Conservation (phyloP, 2,113 vertebrate genomes). For the Podarcis cretensis region DNA sequence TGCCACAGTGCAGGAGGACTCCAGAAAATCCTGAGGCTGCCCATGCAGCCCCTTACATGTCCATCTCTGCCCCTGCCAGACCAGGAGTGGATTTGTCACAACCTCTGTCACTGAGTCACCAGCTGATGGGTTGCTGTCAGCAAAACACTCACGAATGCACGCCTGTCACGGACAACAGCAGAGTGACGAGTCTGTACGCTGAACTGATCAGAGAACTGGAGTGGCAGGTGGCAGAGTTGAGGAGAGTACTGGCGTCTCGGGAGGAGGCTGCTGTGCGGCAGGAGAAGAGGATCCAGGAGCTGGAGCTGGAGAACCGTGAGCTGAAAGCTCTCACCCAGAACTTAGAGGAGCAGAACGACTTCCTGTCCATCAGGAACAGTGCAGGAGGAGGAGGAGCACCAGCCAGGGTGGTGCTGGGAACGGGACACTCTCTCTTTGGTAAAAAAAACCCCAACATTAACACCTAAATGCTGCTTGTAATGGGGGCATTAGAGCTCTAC, state of each 20-base stretch:
- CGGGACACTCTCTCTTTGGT: slow-evolving; percentile 6
- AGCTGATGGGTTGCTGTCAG: neutral
- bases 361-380: slow-evolving; percentile 22
- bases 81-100: neutral
- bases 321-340: slow-evolving; percentile 37
- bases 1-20: neutral
- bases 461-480: accelerated
- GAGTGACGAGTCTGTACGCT: slow-evolving; percentile 40
- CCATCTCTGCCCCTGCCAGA: neutral
- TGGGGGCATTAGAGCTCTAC: neutral
- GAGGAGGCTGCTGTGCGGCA: slow-evolving; percentile 8
- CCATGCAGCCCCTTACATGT: neutral
- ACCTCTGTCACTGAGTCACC: neutral
- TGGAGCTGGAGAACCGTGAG: slow-evolving; percentile 48
- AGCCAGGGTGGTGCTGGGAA: neutral
- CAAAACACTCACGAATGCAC: neutral
- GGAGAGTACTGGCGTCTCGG: slow-evolving; percentile 14
- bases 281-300: slow-evolving; percentile 40
- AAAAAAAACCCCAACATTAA: no score
- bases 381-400: neutral
- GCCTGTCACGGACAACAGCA: neutral
- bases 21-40: neutral
- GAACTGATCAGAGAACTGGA: slow-evolving; percentile 55
- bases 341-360: slow-evolving; percentile 61
- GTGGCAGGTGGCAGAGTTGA: slow-evolving; percentile 45